Base-by-base conservation (phyloP, 2,113 vertebrate species). In the Oryzias woworae region DNA sequence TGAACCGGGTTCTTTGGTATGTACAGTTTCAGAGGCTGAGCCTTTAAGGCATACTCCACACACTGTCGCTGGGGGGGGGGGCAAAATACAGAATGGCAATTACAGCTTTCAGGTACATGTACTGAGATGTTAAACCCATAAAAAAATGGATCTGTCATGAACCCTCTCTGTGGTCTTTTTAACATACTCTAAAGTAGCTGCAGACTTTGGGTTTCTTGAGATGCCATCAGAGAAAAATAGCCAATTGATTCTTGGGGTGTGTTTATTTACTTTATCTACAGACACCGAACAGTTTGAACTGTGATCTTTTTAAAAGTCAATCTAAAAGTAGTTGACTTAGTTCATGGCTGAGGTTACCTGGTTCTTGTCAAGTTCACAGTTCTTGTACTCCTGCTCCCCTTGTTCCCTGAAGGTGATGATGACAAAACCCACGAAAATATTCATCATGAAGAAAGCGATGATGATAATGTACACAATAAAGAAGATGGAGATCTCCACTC, bases 401-500 rank as follows among this genome's bases (percentile, higher is more conserved):
- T 98, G 96, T 16, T 96, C 96, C 0, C 95, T 92, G 86, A 98
- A 98, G 2, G 96, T 98, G 87, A 98, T 97, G 92, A 98, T 98
- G 85, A 98, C 96, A 1, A 98, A 98, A 56, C 96, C 96, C 50
- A 98, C 96, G 0, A 98, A 98, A 87, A 98, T 98, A 86, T 98
- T 97, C 96, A 98, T 98, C 96, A 98, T 98, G 91, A 98, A 98
- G 92, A 98, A 98, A 48, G 96, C 96, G 0, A 98, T 98, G 91
- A 97, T 95, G 87, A 98, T 98, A 89, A 98, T 97, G 88, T 98
- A 98, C 88, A 98, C 92, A 18, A 98, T 94, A 87, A 98, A 98
- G 90, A 98, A 98, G 80, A 97, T 93, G 53, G 96, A 97, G 77
- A 97, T 96, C 82, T 97, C 96, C 71, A 98, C 94, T 0, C 93